Evolutionary conservation across 2,888 invertebrate species (phyloP).

Genomic region (Andrena dorsata): DNA sequence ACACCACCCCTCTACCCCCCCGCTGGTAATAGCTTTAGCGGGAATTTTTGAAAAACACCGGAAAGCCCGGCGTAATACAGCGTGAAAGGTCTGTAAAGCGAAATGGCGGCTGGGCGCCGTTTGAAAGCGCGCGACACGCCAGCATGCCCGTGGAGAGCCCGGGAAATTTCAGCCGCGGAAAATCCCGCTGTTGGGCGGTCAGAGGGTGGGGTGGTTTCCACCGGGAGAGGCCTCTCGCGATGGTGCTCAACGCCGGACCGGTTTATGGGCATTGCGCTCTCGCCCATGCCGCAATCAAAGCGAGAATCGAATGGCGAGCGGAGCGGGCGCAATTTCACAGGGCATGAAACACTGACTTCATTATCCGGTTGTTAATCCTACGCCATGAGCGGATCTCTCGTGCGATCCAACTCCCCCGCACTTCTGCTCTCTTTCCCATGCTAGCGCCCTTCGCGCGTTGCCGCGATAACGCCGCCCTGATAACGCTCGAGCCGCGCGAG

Average conservation of each 20-base stretch:
- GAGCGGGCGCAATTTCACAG: slow-evolving; percentile 83
- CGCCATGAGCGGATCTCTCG: slow-evolving; percentile 57
- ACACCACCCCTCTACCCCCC: not conserved
- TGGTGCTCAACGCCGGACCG: slow-evolving; percentile 67
- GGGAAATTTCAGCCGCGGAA: slow-evolving; percentile 63
- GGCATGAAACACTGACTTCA: slow-evolving; percentile 85
- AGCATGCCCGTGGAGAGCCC: slow-evolving; percentile 39
- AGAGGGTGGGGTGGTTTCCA: slow-evolving; percentile 14
- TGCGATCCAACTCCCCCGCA: not conserved
- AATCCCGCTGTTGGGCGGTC: slow-evolving; percentile 49
- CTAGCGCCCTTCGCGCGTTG: slow-evolving; percentile 21
- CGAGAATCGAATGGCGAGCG: slow-evolving; percentile 81
- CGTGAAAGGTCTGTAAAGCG: slow-evolving; percentile 69
- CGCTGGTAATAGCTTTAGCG: slow-evolving; percentile 61
- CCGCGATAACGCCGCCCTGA: slow-evolving; percentile 12
- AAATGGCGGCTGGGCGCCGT: slow-evolving; percentile 55
- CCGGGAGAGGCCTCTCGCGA: slow-evolving; percentile 52
- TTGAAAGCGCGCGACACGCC: slow-evolving; percentile 45
- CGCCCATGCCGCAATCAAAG: slow-evolving; percentile 80
- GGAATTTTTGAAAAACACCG: slow-evolving; percentile 70
- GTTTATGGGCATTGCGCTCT: slow-evolving; percentile 79
- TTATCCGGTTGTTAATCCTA: slow-evolving; percentile 85
- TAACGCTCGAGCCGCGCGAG: slow-evolving; percentile 12
- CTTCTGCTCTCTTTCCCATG: slow-evolving; percentile 18
- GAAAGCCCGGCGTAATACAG: slow-evolving; percentile 60